Percentiles rank a stretch among this genome's conserved stretches.
These are phyloP conservation scores for Heteronetta atricapilla DNA, from an alignment of 2,113 vertebrate species.

Conservation along the genomic window DNA sequence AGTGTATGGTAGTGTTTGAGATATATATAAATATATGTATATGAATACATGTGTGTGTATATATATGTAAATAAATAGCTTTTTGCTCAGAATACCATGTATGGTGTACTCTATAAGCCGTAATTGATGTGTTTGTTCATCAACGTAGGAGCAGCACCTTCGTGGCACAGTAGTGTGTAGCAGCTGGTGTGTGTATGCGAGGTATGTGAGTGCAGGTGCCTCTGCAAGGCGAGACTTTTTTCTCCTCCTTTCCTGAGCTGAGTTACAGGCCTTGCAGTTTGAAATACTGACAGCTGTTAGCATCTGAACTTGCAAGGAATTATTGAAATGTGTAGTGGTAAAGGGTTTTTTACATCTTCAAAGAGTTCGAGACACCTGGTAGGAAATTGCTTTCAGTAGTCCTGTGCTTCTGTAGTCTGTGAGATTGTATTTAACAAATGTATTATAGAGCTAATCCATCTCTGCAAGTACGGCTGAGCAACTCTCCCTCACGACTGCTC, in stretches of 20 bases:
- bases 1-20: not conserved
- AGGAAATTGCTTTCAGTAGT: not conserved
- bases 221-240: not conserved
- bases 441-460: not conserved
- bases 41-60: too few species aligned
- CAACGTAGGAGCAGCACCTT: not conserved
- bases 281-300: not conserved
- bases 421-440: not conserved
- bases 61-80: too few species aligned
- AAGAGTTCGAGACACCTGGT: not conserved
- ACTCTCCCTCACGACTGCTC: not conserved
- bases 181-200: not conserved
- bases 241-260: not conserved
- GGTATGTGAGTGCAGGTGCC: not conserved
- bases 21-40: fast-evolving
- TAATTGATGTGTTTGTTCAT: not conserved
- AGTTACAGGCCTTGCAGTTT: not conserved
- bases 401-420: not conserved
- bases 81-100: not conserved
- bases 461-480: not conserved
- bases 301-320: not conserved
- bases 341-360: not conserved
- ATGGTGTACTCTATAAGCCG: not conserved
- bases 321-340: not conserved
- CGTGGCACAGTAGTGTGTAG: not conserved